Conservation (phyloP, 2,888 invertebrate species). For the Melanchra persicariae region DNA sequence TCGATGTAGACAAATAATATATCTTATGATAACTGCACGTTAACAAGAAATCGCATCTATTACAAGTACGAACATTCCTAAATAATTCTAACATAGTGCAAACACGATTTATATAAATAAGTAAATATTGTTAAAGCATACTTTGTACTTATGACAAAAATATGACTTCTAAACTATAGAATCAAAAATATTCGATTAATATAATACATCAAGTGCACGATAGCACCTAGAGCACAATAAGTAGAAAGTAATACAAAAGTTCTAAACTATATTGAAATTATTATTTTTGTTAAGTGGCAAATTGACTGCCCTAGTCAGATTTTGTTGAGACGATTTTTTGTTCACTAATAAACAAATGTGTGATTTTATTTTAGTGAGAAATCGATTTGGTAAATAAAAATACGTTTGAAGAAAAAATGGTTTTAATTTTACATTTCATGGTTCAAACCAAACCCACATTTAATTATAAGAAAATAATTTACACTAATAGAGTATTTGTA, state of each 20-base stretch:
- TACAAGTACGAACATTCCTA: conserved; percentile 60
- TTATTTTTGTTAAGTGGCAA: conserved; percentile 67
- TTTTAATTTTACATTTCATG: conserved; percentile 65
- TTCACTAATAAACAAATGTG: conserved; percentile 75
- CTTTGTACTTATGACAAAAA: conserved; percentile 68
- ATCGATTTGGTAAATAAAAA: conserved; percentile 83
- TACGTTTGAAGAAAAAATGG: conserved; percentile 71
- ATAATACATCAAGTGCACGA: conserved; percentile 57
- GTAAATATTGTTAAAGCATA: conserved; percentile 58
- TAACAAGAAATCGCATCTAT: conserved; percentile 34
- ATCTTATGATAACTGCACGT: conserved; percentile 36
- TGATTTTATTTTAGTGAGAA: conserved; percentile 87
- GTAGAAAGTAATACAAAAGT: conserved; percentile 54
- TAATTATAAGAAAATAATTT: conserved; percentile 36
- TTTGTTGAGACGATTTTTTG: conserved; percentile 74
- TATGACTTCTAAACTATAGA: conserved; percentile 53
- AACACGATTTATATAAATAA: conserved; percentile 63
- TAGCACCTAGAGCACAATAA: conserved; percentile 69
- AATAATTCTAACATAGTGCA: conserved; percentile 52
- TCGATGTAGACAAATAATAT: conserved; percentile 40
- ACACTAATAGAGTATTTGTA: conserved; percentile 33
- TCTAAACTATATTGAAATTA: conserved; percentile 58
- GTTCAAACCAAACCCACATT: conserved; percentile 29
- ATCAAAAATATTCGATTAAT: conserved; percentile 52
- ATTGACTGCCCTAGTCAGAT: conserved; percentile 83